Evolutionary conservation across 2,888 invertebrate species (phyloP), one percentile per base, ranked within the genome.

Genomic region (Fissipunctia ypsillon): DNA sequence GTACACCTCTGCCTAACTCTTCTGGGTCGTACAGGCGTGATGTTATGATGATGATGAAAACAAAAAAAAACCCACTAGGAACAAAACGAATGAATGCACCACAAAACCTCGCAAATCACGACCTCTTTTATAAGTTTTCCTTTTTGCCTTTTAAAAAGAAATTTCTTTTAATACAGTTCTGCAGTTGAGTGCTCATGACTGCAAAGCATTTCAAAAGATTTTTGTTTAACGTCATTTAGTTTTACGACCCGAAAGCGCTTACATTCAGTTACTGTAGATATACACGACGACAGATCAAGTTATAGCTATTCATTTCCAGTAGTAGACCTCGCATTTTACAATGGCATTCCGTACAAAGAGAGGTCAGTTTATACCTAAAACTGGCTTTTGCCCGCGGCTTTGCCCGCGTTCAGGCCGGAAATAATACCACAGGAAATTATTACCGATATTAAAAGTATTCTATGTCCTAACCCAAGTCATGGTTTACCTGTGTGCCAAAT

Each of bases 171-270:
- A 73, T 60, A 70, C 64, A 60, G 56, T 69, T 76, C 76, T 81
- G 76, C 69, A 63, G 57, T 76, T 71, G 68, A 76, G 64, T 78
- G 68, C 45, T 73, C 50, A 64, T 74, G 63, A 81, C 73, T 78
- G 65, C 64, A 52, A 72, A 48, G 52, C 38, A 68, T 64, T 84
- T 76, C 60, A 87, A 84, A 84, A 72, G 76, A 73, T 78, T 87
- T 80, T 78, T 84, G 59, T 81, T 50, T 60, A 48, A 72, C 50
- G 52, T 74, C 76, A 76, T 79, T 85, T 85, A 72, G 69, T 71
- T 71, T 73, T 38, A 74, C n/a, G 19, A 9, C 28, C 48, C 41
- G 19, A 54, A 61, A 81, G 63, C 63, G 28, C 54, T 76, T 80
- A 35, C 35, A 35, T 6, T 38, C 38, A 38, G 0, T 38, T 38